Evolutionary conservation across 2,113 vertebrate species (phyloP).

Genomic region (Ammospiza caudacuta): DNA sequence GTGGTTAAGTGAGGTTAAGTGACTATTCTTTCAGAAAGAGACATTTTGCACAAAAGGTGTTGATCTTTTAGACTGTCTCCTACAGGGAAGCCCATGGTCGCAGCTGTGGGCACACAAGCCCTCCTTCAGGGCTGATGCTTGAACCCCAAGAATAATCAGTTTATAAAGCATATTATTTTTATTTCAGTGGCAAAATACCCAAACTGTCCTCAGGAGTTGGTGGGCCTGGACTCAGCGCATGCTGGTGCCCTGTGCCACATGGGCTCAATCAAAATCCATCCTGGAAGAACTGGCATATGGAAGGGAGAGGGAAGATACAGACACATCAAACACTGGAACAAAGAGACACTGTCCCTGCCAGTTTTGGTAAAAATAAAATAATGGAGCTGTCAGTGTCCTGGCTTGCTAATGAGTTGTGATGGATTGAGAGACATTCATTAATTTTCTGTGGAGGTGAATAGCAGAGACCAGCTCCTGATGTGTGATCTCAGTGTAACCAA

Average conservation of each 20-base stretch:
- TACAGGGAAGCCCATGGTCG: background rate
- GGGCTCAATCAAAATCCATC: accelerated
- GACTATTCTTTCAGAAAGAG: background rate
- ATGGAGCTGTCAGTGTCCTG: conserved; percentile 22
- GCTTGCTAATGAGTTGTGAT: background rate
- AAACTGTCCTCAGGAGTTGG: background rate
- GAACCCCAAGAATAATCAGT: background rate
- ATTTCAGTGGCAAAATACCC: background rate
- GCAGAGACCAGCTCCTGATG: background rate
- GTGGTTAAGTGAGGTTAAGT: background rate
- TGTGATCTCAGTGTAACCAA: background rate
- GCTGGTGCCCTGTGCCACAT: accelerated
- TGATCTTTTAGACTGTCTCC: background rate
- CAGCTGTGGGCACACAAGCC: background rate
- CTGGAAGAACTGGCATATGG: background rate
- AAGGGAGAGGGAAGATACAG: background rate
- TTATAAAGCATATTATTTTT: background rate
- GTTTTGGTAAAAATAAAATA: conserved; percentile 32
- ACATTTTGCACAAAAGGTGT: background rate
- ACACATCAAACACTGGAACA: background rate
- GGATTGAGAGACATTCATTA: background rate
- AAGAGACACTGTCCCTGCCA: background rate
- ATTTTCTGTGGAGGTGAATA: background rate
- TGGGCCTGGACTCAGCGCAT: background rate
- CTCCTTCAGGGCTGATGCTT: background rate